phyloP scores from a whole-genome alignment of 2,888 invertebrate genomes.

The Diarsia rubi region DNA sequence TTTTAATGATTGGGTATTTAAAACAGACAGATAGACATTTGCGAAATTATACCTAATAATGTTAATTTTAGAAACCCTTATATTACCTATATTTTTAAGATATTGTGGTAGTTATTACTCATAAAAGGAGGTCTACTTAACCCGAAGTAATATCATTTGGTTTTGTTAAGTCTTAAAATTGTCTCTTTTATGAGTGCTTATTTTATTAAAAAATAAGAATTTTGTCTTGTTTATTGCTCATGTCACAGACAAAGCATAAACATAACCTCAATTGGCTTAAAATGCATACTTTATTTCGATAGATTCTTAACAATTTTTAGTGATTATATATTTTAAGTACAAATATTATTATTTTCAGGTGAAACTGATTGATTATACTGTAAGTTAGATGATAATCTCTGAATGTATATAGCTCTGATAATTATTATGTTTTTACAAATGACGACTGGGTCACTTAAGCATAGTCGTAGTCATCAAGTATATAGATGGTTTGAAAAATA shows the following conservation, averaged over 20 bases:
- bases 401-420: not conserved
- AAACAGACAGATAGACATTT: not conserved
- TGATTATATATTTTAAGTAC: not conserved
- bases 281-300: not conserved
- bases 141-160: not conserved
- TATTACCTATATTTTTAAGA: not conserved
- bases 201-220: not conserved
- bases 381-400: not conserved
- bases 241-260: constrained; percentile 13
- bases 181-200: too few species aligned
- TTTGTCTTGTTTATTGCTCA: too few species aligned
- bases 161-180: not conserved
- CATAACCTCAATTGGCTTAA: constrained; percentile 17
- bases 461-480: too few species aligned
- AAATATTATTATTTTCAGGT: not conserved
- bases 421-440: not conserved
- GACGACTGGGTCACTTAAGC: not conserved
- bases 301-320: not conserved
- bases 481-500: not conserved
- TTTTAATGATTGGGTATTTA: not conserved
- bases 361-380: not conserved
- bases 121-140: too few species aligned
- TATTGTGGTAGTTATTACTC: not conserved
- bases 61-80: not conserved
- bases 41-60: not conserved